phyloP scores from a whole-genome alignment of 1,140 invertebrate species.

The Conus betulinus region DNA sequence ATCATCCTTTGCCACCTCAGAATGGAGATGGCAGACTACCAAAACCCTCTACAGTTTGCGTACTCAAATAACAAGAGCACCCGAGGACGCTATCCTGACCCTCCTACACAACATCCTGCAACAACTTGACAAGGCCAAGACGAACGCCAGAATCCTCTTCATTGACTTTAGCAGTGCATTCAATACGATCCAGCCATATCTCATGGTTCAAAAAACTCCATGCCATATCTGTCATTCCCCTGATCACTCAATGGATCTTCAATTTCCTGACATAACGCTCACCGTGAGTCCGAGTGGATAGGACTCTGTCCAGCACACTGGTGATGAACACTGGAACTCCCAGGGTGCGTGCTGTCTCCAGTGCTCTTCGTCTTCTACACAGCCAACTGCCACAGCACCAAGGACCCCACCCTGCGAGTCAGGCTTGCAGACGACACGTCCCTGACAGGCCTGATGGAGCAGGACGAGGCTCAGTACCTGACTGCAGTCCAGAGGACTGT shows the following conservation, averaged over 20 bases:
- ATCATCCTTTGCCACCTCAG: background rate
- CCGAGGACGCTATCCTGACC: background rate
- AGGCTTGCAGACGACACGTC: background rate
- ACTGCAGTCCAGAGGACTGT: background rate
- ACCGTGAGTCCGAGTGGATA: background rate
- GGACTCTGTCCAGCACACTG: background rate
- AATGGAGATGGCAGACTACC: background rate
- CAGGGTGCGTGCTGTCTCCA: background rate
- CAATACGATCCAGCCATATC: constrained; percentile 2
- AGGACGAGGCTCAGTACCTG: background rate
- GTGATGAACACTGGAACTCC: background rate
- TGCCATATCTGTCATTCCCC: background rate
- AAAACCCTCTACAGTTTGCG: background rate
- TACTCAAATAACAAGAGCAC: background rate
- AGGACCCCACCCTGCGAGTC: background rate
- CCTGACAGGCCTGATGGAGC: background rate
- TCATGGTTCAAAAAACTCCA: background rate
- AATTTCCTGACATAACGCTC: background rate
- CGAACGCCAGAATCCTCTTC: background rate
- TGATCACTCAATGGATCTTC: background rate
- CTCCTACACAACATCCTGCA: background rate
- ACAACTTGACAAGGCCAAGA: too few species aligned
- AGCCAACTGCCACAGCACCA: background rate
- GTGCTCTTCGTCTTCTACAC: background rate
- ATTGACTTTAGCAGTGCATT: background rate